A percentile compares a stretch with the other conserved stretches of the same genome.
Evolutionary conservation across 2,888 invertebrate species (phyloP).

Genomic region (Ditula angustiorana): DNA sequence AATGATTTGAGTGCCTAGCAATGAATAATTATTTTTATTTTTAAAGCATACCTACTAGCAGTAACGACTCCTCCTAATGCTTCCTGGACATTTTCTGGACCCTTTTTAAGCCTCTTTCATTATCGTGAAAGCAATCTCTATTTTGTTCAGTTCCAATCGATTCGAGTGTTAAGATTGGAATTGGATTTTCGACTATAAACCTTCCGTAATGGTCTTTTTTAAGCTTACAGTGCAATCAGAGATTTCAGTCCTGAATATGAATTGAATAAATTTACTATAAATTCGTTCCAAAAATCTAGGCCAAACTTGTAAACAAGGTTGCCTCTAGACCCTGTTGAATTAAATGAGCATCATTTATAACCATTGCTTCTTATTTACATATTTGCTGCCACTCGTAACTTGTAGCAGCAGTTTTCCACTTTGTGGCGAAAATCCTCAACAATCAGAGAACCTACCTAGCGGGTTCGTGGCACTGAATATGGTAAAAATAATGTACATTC

Average conservation of each 20-base stretch:
- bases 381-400: no score
- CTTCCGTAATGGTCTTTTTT: conserved; percentile 52
- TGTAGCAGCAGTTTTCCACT: no score
- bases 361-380: no score
- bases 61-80: conserved; percentile 56
- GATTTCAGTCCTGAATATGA: conserved; percentile 1
- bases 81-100: conserved; percentile 63
- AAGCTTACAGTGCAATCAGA: conserved; percentile 44
- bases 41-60: conserved; percentile 52
- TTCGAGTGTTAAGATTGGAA: conserved; percentile 63
- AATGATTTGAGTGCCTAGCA: conserved; percentile 49
- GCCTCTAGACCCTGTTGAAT: no score
- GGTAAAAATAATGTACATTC: no score
- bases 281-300: not conserved
- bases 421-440: no score
- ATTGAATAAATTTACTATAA: not conserved
- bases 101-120: conserved; percentile 66
- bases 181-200: conserved; percentile 57
- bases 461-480: no score
- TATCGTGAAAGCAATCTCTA: conserved; percentile 69
- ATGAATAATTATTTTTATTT: conserved; percentile 53
- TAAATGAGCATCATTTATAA: no score
- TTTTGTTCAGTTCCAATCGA: conserved; percentile 64
- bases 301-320: not conserved
- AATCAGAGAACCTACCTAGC: no score